These are phyloP conservation scores for Hemibagrus wyckioides DNA, from an alignment of 2,113 vertebrate species.

Conservation along the genomic window DNA sequence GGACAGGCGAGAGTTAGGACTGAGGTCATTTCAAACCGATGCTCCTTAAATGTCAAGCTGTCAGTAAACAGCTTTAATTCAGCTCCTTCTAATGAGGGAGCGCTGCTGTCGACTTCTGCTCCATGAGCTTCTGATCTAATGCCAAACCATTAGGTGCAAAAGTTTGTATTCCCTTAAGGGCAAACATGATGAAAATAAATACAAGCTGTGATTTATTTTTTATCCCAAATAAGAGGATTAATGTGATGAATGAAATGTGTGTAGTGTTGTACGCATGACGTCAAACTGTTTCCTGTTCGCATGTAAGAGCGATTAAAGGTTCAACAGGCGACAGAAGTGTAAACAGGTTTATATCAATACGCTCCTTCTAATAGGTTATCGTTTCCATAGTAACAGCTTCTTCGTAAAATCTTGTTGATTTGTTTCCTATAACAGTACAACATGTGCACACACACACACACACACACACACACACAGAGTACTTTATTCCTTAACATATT, in stretches of 20 bases:
- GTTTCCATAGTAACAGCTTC: neutral
- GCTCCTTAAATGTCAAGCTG: constrained; percentile 7
- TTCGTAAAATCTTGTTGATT: neutral
- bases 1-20: neutral
- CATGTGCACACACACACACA: neutral
- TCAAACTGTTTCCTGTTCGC: too few relatives aligned
- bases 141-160: neutral
- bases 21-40: neutral
- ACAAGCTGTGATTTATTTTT: neutral
- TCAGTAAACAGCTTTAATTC: constrained; percentile 20
- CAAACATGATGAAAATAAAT: neutral
- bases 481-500: neutral
- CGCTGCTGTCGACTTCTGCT: neutral
- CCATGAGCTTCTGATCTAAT: neutral
- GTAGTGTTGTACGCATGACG: too few relatives aligned
- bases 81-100: neutral
- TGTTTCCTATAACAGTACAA: too few relatives aligned
- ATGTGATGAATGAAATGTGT: neutral
- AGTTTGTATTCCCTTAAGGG: neutral
- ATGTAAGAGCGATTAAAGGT: neutral
- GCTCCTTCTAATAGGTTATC: neutral
- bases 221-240: neutral
- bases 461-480: neutral
- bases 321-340: neutral
- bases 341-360: too few relatives aligned